Evolutionary conservation across 2,113 vertebrate genomes (phyloP).

Genomic region (Micronycteris hirsuta): DNA sequence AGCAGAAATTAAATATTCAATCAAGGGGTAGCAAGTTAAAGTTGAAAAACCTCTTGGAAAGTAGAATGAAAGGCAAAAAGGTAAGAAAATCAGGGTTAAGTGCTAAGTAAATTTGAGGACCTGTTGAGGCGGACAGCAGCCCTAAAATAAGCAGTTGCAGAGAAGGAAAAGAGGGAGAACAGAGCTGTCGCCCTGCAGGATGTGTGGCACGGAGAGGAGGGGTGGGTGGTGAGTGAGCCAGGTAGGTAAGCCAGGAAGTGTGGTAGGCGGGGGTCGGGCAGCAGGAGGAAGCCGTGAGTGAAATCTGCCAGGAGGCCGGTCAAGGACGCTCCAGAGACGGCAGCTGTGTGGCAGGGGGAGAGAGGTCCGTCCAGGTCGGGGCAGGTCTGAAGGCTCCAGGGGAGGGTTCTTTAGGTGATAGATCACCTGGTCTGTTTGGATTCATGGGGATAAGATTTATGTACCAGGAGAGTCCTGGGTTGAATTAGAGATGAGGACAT

Average conservation of each 20-base stretch:
- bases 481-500: neutral
- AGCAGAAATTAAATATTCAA: neutral
- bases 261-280: rapidly evolving
- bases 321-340: neutral
- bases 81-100: too few species aligned
- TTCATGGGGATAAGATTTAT: neutral
- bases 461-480: neutral
- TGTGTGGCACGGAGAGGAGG: neutral
- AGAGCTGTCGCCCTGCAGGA: neutral
- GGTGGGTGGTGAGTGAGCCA: too few species aligned
- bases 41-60: neutral
- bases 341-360: neutral
- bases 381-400: neutral
- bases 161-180: neutral
- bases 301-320: too few species aligned
- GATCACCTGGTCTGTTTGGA: neutral
- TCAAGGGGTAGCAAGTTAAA: neutral
- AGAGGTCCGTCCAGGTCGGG: neutral
- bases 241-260: neutral
- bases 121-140: rapidly evolving
- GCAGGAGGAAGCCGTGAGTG: neutral
- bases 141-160: neutral
- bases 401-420: neutral
- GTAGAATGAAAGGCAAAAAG: neutral
- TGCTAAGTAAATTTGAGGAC: neutral